Conservation (phyloP, 2,797 vertebrate genomes). For the Sandelia bainsii region DNA sequence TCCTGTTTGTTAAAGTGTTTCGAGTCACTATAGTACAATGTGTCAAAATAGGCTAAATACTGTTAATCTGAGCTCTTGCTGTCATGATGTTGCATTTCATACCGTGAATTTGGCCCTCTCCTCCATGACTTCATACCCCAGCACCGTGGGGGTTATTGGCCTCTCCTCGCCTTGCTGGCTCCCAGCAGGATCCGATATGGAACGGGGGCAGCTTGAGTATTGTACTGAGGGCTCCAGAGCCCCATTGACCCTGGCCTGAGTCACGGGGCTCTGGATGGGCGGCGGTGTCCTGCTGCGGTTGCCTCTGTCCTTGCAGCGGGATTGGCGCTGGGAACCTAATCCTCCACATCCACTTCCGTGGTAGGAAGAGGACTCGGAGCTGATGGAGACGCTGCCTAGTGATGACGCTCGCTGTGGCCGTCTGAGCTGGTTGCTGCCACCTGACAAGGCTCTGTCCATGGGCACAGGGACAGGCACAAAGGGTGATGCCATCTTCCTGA, state of each 20-base stretch:
- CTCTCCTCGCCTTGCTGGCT: conserved; percentile 66
- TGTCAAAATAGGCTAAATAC: not conserved
- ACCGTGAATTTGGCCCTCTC: conserved; percentile 98
- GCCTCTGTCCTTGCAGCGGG: conserved; percentile 45
- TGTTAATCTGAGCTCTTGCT: not conserved
- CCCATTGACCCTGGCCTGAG: conserved; percentile 66
- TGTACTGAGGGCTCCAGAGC: conserved; percentile 56
- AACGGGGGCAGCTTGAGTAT: conserved; percentile 73
- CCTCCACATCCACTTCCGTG: conserved; percentile 21
- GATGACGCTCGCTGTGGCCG: conserved; percentile 76
- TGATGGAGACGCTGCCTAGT: conserved; percentile 75
- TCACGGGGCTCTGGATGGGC: conserved; percentile 52
- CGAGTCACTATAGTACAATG: not conserved
- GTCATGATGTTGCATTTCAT: conserved; percentile 33
- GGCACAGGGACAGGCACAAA: conserved; percentile 81
- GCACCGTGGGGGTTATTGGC: conserved; percentile 81
- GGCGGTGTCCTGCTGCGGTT: conserved; percentile 71
- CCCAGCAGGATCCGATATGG: conserved; percentile 61
- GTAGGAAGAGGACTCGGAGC: conserved; percentile 49
- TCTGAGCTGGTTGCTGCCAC: conserved; percentile 56
- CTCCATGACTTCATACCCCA: conserved; percentile 98
- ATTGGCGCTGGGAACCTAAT: conserved; percentile 36
- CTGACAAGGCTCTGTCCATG: conserved; percentile 64
- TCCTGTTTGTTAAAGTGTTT: not conserved
- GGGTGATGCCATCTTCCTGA: conserved; percentile 78